Base-by-base conservation (phyloP, 2,797 vertebrate genomes). In the Trachops cirrhosus region DNA sequence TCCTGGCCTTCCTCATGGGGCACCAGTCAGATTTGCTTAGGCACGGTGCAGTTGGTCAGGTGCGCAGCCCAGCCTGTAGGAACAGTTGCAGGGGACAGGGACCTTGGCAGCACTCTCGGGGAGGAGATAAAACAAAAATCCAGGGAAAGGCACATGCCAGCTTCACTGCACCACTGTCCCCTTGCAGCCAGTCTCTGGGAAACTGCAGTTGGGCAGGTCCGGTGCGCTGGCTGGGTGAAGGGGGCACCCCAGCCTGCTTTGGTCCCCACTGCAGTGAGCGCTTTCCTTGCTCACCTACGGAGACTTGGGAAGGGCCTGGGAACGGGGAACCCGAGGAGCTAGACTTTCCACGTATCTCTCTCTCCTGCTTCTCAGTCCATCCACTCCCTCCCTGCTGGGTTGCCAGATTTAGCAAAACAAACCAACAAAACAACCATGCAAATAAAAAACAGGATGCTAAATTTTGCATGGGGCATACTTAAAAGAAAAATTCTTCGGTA, bases 1-100 rank as follows among this genome's bases (percentile, higher is more conserved):
- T 18, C 44, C 1, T 0, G 29, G 32, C 41, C 80, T 68, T 22
- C 52, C 19, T 5, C 7, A 3, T 21, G 2, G 0, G 0, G 6
- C 0, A 11, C 7, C 41, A 6, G 3, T 57, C 2, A 14, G 16
- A 37, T 78, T 52, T 18, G 29, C 2, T 54, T 22, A 21, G 2
- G 7, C 52, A 54, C 9, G 6, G 0, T 12, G 10, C 41, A 14
- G 14, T 39, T 24, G 3, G 68, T 9, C 57, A 32, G 12, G 3
- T 6, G 70, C 4, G 10, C 44, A 24, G 41, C 80, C 16, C 71
- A 12, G n/a, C n/a, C 2, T 24, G 1, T 12, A 5, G 6, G 41
- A 39, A 46, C 19, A 5, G 24, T 5, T 7, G 22, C 37, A 39
- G n/a, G 7, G 68, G 5, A 46, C 16, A 1, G 21, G 82, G 19